Base-by-base conservation (phyloP, 2,888 invertebrate species). In the Chloroclystis v-ata region DNA sequence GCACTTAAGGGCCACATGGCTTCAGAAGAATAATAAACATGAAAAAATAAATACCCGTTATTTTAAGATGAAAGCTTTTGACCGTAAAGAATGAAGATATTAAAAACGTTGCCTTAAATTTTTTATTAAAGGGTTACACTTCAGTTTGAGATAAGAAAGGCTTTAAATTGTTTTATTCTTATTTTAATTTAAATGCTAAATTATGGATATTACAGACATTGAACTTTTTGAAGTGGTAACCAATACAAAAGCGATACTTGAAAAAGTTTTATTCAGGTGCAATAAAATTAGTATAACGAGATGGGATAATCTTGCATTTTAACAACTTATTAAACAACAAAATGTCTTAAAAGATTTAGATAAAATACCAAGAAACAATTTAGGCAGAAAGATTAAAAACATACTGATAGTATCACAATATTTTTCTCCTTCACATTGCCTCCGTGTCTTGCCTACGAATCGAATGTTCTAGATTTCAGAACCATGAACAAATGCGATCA, bases 41-140 rank as follows among this genome's bases (percentile, higher is more conserved):
- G 10, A 28, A 28, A 37, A 45, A 49, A 42, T 43, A 42, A 48
- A 44, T 45, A 52, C 47, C 37, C 43, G 39, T 37, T 39, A 56
- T 39, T 45, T n/a, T 43, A 41, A 39, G 38, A 2, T 7, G 39
- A 53, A 51, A 48, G 46, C 49, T 56, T 53, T 47, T 45, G 28
- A 37, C 30, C 43, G 37, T 47, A 38, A 51, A 47, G n/a, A 32
- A 38, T 41, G 40, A 9, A 16, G 16, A 7, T 37, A 46, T 54
- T 48, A 50, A 52, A 44, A 37, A 37, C 26, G 29, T 26, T 12
- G n/a, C 30, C 28, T 28, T 42, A 24, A 45, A 38, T 14, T 28
- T n/a, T 20, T 39, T 39, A 24, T 29, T 37, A 20, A 20, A 20
- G 28, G 4, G 2, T 16, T 39, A 9, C 11, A 11, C 29, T 39